Evolutionary conservation across 2,113 vertebrate species (phyloP).

Genomic region (Globicephala melas): DNA sequence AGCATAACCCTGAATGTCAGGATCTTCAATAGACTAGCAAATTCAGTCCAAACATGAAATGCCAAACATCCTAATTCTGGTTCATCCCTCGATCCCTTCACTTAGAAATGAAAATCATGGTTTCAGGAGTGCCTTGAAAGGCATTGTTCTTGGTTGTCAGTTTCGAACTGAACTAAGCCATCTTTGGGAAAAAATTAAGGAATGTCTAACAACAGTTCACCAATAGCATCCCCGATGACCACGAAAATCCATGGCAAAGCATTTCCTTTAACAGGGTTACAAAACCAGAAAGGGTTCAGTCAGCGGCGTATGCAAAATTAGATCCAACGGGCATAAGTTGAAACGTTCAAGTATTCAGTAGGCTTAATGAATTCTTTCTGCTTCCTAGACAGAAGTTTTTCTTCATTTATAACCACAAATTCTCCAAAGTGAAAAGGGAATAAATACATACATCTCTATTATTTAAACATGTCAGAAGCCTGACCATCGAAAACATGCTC

Average conservation of each 20-base stretch:
- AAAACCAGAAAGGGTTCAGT: background rate
- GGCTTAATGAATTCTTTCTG: background rate
- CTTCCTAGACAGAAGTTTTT: background rate
- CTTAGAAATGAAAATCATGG: background rate
- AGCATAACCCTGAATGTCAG: too few species aligned
- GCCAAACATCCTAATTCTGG: background rate
- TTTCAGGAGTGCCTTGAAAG: background rate
- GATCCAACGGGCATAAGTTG: background rate
- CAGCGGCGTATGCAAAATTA: background rate
- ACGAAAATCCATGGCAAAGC: background rate
- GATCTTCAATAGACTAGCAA: background rate
- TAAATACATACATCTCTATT: accelerated
- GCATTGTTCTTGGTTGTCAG: background rate
- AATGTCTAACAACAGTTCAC: background rate
- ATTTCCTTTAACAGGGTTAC: too few species aligned
- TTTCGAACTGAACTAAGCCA: background rate
- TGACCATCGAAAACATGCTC: accelerated
- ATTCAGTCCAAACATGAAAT: background rate
- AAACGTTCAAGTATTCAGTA: background rate
- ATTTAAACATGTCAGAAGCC: background rate
- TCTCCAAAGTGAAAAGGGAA: background rate
- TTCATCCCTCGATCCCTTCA: too few species aligned
- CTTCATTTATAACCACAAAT: background rate
- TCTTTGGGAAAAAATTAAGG: background rate
- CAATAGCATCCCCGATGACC: background rate